Conservation (phyloP, 2,888 invertebrate species). For the Iselma pallidipennis region DNA sequence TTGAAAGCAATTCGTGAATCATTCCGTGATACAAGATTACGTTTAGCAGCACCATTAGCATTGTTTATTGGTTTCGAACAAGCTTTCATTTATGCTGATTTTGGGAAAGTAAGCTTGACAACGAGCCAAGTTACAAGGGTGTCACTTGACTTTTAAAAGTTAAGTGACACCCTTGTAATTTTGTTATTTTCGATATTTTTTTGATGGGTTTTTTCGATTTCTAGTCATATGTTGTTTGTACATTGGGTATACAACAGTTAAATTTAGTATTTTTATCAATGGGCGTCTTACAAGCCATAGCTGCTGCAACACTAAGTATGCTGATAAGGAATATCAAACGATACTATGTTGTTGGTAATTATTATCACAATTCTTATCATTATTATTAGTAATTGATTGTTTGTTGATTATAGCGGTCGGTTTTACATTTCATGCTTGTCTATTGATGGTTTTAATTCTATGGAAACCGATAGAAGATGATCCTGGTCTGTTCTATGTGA, state of each 20-base stretch:
- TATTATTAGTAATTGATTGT: slow-evolving; percentile 5
- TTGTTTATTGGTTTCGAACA: slow-evolving; percentile 83
- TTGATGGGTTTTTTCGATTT: slow-evolving; percentile 31
- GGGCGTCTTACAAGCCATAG: slow-evolving; percentile 74
- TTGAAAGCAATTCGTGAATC: slow-evolving; percentile 58
- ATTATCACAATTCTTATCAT: background rate
- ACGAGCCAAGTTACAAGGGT: too few species aligned
- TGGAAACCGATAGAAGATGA: slow-evolving; percentile 84
- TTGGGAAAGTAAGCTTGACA: slow-evolving; percentile 72
- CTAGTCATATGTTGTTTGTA: slow-evolving; percentile 83
- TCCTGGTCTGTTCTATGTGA: slow-evolving; percentile 79
- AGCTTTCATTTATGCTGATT: slow-evolving; percentile 82
- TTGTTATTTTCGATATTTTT: too few species aligned
- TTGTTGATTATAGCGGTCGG: slow-evolving; percentile 73
- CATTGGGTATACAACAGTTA: slow-evolving; percentile 74
- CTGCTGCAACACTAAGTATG: slow-evolving; percentile 81
- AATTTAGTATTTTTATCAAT: slow-evolving; percentile 75
- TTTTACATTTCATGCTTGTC: slow-evolving; percentile 78
- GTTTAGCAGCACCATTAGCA: slow-evolving; percentile 75
- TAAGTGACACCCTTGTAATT: too few species aligned
- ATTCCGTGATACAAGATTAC: slow-evolving; percentile 66
- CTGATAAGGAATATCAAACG: slow-evolving; percentile 73
- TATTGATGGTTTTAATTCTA: slow-evolving; percentile 73
- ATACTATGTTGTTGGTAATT: slow-evolving; percentile 71
- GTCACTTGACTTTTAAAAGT: too few species aligned